phyloP scores from a whole-genome alignment of 2,888 invertebrate genomes.

The Clostera curtula region DNA sequence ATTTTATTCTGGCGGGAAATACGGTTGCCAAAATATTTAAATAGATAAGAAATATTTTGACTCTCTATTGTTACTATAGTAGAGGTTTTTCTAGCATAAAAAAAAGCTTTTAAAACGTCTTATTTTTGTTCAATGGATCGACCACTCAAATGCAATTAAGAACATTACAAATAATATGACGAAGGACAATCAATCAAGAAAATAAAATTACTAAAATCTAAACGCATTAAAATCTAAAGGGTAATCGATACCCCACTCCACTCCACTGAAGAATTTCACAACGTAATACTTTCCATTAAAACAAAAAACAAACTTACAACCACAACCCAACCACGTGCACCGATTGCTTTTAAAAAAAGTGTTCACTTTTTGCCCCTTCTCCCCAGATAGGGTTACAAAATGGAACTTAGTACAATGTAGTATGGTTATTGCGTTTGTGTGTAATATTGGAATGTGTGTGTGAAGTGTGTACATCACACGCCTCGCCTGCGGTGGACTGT shows the following conservation, averaged over 20 bases:
- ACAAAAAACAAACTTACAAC: conserved; percentile 50
- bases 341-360: conserved; percentile 47
- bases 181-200: conserved; percentile 2
- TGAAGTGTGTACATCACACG: conserved; percentile 45
- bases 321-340: conserved; percentile 72
- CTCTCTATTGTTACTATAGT: no score
- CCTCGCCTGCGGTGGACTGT: conserved; percentile 25
- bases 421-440: conserved; percentile 9
- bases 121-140: no score
- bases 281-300: conserved; percentile 61
- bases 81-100: no score
- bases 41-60: no score
- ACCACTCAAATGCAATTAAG: no score
- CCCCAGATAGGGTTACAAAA: conserved; percentile 65
- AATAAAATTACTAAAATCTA: conserved; percentile 12
- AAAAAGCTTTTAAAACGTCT: no score
- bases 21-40: no score
- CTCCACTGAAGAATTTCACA: conserved; percentile 52
- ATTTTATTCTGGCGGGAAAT: no score
- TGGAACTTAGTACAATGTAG: conserved; percentile 47
- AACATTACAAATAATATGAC: no score
- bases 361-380: conserved; percentile 55
- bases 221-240: conserved; percentile 15
- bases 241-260: conserved; percentile 45
- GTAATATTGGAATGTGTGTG: conserved; percentile 18